Conservation (phyloP, 2,888 invertebrate species). For the Polia nebulosa region DNA sequence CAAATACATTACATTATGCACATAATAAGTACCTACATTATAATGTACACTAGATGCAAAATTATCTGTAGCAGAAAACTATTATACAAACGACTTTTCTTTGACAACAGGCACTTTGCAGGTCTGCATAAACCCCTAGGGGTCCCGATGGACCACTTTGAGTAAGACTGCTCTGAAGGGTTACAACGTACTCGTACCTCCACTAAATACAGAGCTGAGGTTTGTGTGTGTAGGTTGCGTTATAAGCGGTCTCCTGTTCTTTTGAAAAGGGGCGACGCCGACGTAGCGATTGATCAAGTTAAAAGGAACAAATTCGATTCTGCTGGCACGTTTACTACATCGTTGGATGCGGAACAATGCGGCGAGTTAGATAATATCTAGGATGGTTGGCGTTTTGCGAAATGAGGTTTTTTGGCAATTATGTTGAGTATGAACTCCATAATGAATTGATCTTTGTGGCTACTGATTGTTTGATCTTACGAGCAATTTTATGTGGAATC, state of each 20-base stretch:
- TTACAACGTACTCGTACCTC: not conserved
- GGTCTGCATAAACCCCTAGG: not conserved
- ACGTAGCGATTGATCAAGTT: constrained; percentile 4
- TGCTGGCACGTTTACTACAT: constrained; percentile 22
- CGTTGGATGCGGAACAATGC: constrained; percentile 40
- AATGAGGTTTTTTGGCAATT: not conserved
- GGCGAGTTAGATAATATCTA: constrained; percentile 32
- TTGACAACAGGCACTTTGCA: not conserved
- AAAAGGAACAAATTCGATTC: constrained; percentile 22
- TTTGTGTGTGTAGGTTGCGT: constrained; percentile 3
- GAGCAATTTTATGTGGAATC: not conserved
- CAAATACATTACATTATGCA: too few relatives aligned
- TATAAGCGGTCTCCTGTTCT: not conserved
- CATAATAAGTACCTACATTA: too few relatives aligned
- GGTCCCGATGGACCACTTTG: too few relatives aligned
- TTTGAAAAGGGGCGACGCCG: not conserved
- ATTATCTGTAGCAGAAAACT: too few relatives aligned
- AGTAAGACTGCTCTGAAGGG: too few relatives aligned
- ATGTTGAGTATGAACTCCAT: not conserved
- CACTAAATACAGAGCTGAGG: not conserved
- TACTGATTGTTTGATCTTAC: not conserved
- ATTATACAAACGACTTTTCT: not conserved
- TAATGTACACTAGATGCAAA: too few relatives aligned
- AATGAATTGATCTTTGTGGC: not conserved
- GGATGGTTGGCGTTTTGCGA: not conserved